Base-by-base conservation (phyloP, 2,113 vertebrate genomes). In the Syngnathus typhle region DNA sequence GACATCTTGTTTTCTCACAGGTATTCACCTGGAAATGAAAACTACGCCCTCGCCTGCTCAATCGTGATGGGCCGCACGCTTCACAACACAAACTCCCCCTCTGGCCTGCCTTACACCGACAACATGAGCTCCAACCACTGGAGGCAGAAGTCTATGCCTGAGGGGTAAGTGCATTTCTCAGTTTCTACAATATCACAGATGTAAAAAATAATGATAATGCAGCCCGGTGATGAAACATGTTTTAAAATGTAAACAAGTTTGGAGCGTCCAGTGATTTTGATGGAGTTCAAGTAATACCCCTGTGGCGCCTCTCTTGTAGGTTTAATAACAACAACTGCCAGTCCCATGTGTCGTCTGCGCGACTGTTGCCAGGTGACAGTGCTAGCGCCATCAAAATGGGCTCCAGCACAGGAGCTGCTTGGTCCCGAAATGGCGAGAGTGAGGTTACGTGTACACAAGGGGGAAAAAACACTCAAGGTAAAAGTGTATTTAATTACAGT, bases 81-180 rank as follows among this genome's bases (percentile, higher is more conserved):
- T 62, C 93, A 93, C 68, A 94, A 93, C 77, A 93, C 94, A 5
- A 95, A 92, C 84, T 93, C 95, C 72, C 93, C 94, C 11, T 91
- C 92, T 86, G 92, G 85, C 82, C 76, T 94, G 6, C 91, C 94
- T 19, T 95, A 94, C 60, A 90, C 92, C 1, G 96, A 95, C 51
- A 89, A 91, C 77, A 89, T 88, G 75, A 90, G 85, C 65, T 92
- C 94, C 80, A 91, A 87, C 1, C 94, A 94, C 83, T 91, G 89
- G 87, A 93, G 94, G 71, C 95, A 97, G 73, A 97, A 95, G 82
- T 94, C 95, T 52, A 92, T 93, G 91, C 95, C 94, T 32, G 95
- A 97, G 82, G 95, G 95, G 95, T 98, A 69, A 68, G 71, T 27
- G 69, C 15, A 44, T 62, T 18, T 63, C 7, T 18, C 27, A 9